These are phyloP conservation scores for Caenorhabditis sp. DNA, from an alignment of 2,888 invertebrate genomes.

Conservation along the genomic window DNA sequence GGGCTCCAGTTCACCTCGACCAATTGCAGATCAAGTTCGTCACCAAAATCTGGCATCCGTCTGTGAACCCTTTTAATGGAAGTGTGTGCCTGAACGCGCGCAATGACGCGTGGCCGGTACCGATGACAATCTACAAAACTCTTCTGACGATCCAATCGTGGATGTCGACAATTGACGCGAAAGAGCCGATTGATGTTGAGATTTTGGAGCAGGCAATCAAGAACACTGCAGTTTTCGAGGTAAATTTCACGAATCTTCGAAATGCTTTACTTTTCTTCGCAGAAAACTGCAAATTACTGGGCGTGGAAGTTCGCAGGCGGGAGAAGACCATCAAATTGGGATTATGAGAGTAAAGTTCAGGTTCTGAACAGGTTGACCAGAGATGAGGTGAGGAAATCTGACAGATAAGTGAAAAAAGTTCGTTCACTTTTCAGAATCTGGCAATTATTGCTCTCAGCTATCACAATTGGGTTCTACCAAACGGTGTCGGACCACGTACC, in stretches of 20 bases:
- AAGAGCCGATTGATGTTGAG: constrained; percentile 16
- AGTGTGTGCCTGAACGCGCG: not conserved
- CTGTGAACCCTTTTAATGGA: constrained; percentile 5
- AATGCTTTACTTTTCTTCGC: not conserved
- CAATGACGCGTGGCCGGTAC: constrained; percentile 3
- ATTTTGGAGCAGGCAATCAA: constrained; percentile 6
- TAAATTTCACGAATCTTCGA: constrained; percentile 1
- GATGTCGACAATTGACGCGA: not conserved
- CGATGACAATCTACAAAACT: constrained; percentile 12
- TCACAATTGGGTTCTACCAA: constrained; percentile 16
- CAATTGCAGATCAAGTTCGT: constrained; percentile 19
- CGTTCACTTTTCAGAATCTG: not conserved
- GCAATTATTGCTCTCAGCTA: constrained; percentile 4
- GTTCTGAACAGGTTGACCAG: not conserved
- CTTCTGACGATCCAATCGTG: constrained; percentile 4
- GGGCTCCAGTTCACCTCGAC: too few species aligned
- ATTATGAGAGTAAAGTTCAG: not conserved
- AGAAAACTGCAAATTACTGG: constrained; percentile 28
- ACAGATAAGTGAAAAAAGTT: too few species aligned
- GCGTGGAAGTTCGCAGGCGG: constrained; percentile 3
- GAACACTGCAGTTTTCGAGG: not conserved
- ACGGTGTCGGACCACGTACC: too few species aligned
- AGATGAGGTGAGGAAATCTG: constrained; percentile 4
- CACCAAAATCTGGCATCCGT: constrained; percentile 30
- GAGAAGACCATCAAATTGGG: not conserved